phyloP scores from a whole-genome alignment of 2,113 vertebrate species.

The Ibidorhyncha struthersii region DNA sequence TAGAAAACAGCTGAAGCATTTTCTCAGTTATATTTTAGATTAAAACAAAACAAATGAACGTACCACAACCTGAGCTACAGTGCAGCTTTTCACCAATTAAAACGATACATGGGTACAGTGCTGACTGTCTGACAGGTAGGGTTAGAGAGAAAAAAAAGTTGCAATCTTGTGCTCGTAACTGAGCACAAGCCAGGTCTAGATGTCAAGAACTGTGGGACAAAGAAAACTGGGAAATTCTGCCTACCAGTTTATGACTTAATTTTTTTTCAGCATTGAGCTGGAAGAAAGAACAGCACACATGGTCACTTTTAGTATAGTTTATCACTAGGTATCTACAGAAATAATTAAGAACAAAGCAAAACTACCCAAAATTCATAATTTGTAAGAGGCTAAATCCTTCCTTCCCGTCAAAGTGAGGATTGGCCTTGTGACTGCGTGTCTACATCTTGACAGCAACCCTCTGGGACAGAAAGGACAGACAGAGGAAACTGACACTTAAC shows the following conservation, averaged over 20 bases:
- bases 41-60: neutral
- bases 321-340: neutral
- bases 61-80: neutral
- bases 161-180: neutral
- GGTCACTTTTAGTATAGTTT: neutral
- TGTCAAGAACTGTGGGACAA: neutral
- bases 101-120: rapidly evolving
- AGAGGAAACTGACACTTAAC: neutral
- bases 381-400: neutral
- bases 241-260: rapidly evolving
- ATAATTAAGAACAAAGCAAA: neutral
- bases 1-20: neutral
- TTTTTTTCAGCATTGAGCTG: neutral
- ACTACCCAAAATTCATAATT: neutral
- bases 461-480: neutral
- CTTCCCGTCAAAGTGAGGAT: neutral
- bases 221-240: neutral
- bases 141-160: neutral
- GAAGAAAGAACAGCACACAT: neutral
- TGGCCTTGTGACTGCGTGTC: rapidly evolving
- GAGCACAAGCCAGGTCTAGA: neutral
- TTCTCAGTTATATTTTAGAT: neutral
- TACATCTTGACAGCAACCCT: neutral
- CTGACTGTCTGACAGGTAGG: neutral
- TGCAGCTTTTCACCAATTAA: neutral